Conservation (phyloP, 2,113 vertebrate genomes). For the Oceanites oceanicus region DNA sequence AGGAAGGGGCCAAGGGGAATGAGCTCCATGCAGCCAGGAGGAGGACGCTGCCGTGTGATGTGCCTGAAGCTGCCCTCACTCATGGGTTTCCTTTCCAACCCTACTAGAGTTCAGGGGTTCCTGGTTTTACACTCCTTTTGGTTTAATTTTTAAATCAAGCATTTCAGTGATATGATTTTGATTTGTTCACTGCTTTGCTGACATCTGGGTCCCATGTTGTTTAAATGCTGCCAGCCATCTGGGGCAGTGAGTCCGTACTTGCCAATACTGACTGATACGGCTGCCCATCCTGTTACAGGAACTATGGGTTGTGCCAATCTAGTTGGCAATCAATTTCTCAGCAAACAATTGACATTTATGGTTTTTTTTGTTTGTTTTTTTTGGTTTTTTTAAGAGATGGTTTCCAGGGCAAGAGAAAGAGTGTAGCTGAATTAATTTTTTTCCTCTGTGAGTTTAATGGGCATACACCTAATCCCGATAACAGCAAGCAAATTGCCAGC, state of each 20-base stretch:
- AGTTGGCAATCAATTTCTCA: neutral
- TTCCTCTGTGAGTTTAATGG: neutral
- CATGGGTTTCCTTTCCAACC: neutral
- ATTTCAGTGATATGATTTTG: neutral
- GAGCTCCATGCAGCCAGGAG: neutral
- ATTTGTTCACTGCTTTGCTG: neutral
- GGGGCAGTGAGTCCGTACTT: slow-evolving; percentile 10
- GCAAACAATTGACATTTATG: neutral
- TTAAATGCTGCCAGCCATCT: slow-evolving; percentile 34
- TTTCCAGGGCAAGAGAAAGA: neutral
- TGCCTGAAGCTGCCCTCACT: accelerated
- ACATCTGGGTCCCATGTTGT: slow-evolving; percentile 41
- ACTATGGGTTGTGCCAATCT: neutral
- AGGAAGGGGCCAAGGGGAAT: neutral
- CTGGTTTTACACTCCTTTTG: neutral
- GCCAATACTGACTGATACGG: neutral
- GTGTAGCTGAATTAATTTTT: neutral
- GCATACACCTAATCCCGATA: neutral
- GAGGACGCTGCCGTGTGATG: neutral
- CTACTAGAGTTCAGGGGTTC: neutral
- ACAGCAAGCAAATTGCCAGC: neutral
- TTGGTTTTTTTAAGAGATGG: no score
- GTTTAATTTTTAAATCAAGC: neutral
- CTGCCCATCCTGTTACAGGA: slow-evolving; percentile 8
- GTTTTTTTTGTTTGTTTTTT: neutral